Percentiles rank a stretch among this genome's conserved stretches.
phyloP scores from a whole-genome alignment of 2,888 invertebrate genomes.

The Cotesia congregata region DNA sequence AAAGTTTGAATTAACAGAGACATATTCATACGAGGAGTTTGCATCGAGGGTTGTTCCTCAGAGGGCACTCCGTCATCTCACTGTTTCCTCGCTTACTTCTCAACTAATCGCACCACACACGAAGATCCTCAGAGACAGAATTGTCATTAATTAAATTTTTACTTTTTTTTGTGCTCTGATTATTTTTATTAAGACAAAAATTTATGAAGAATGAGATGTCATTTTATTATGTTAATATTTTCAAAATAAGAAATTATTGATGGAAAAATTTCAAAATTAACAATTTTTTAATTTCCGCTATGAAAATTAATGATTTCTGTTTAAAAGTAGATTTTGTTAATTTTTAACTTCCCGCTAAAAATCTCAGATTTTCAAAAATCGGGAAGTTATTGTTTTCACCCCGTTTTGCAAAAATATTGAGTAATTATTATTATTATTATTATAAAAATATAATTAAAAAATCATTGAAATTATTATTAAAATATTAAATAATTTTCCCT shows the following conservation, averaged over 20 bases:
- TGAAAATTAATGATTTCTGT: no score
- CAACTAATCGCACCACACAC: conserved; percentile 51
- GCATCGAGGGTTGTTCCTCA: conserved; percentile 70
- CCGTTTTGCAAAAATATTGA: no score
- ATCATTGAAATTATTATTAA: no score
- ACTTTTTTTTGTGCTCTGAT: not conserved
- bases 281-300: no score
- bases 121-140: conserved; percentile 63
- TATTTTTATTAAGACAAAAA: not conserved
- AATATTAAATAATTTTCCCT: no score
- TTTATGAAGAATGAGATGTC: not conserved
- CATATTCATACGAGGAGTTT: conserved; percentile 71
- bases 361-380: no score
- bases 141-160: conserved; percentile 66
- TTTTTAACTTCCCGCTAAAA: no score
- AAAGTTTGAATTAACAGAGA: conserved; percentile 71
- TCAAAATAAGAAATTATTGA: no score
- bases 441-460: no score
- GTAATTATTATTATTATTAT: no score
- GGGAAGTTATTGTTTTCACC: no score
- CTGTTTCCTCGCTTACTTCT: conserved; percentile 58
- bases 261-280: not conserved
- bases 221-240: not conserved
- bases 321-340: no score
- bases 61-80: conserved; percentile 71